Base-by-base conservation (phyloP, 1,140 invertebrate genomes). In the Papilio dardanus region DNA sequence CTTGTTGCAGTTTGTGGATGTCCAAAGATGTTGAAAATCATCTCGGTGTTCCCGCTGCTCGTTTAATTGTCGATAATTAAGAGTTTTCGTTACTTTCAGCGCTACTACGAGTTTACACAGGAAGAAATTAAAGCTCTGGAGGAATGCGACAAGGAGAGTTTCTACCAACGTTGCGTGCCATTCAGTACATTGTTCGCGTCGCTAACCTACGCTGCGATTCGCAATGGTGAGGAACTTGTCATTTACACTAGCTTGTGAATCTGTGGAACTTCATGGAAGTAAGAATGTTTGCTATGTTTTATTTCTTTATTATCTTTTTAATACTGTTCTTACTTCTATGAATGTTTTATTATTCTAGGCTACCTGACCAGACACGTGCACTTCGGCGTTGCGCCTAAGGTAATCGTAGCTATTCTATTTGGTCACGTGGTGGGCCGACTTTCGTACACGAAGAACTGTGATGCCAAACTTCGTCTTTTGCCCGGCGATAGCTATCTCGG, bases 101-200 rank as follows among this genome's bases (percentile, higher is more conserved):
- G 91, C 0, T 93, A 92, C 81, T 93, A 93, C 73, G 90, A 92
- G 76, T 90, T 93, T 71, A 90, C 87, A 1, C 83, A 80, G 21
- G 91, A 93, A 19, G 91, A 93, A 74, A 85, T 93, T 1, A 91
- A 86, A 78, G 88, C 88, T 7, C 76, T 93, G n/a, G 89, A 93
- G 69, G 88, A 93, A 74, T 93, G 91, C 75, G 91, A 93, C 80
- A 88, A 80, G 74, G 91, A 93, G 77, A 93, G 91, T 77, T 93
- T 93, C 74, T 93, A 92, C 76, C 82, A 83, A 12, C 86, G 91
- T 21, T 93, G 91, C 69, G 37, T 93, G 28, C 91, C 91, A 0
- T 88, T 90, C 31, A 90, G 91, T 69, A 83, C 91, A 0, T 21
- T 88, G 0, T 83, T 92, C 46, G 87, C 88, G 1, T 76, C 86